Conservation (phyloP, 1,140 invertebrate species). For the Ceratitis capitata region DNA sequence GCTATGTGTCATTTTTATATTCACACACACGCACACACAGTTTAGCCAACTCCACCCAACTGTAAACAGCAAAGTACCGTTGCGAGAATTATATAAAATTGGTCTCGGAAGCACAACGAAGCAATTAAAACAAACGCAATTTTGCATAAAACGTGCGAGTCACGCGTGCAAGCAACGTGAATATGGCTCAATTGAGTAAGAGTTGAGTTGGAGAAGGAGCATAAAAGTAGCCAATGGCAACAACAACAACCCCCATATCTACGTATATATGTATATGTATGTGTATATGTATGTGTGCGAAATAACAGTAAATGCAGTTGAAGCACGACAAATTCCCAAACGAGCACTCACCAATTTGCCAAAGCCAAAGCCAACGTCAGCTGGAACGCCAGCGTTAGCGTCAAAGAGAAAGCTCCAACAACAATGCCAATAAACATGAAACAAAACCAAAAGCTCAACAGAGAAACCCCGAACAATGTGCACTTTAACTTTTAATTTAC, state of each 20-base stretch:
- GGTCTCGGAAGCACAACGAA: background rate
- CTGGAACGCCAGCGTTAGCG: no score
- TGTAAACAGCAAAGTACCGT: background rate
- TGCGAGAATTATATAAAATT: background rate
- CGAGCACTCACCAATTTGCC: constrained; percentile 15
- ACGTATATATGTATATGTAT: no score
- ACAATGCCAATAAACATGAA: background rate
- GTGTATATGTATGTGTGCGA: no score
- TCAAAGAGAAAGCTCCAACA: background rate
- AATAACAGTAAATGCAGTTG: background rate
- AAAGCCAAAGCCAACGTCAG: background rate
- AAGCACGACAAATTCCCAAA: constrained; percentile 36
- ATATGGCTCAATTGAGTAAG: background rate
- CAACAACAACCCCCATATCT: background rate
- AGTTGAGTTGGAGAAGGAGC: background rate
- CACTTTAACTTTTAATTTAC: background rate
- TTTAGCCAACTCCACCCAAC: background rate
- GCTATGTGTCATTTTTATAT: no score
- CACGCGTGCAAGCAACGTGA: constrained; percentile 17
- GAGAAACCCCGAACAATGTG: background rate
- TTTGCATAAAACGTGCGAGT: background rate
- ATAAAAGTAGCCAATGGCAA: background rate
- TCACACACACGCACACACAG: background rate
- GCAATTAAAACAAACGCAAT: constrained; percentile 31
- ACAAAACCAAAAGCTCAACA: background rate